A percentile compares a stretch with the other conserved stretches of the same genome.
phyloP scores from a whole-genome alignment of 2,888 invertebrate genomes.

The Antheraea yamamai region DNA sequence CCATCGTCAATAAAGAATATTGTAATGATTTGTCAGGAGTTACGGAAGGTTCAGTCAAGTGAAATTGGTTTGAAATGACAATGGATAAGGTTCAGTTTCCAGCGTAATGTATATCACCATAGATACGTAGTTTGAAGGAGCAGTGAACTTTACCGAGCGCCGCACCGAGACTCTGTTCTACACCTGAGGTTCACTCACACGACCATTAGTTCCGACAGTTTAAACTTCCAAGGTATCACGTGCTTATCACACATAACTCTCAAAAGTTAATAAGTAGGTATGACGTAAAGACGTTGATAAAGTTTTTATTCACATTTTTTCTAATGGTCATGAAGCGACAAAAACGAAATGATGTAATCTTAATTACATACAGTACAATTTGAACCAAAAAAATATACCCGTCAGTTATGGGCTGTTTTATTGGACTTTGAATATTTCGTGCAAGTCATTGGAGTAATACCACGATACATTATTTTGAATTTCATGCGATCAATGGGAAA shows the following conservation, averaged over 20 bases:
- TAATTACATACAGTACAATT: constrained; percentile 25
- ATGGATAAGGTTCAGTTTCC: constrained; percentile 52
- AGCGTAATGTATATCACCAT: constrained; percentile 40
- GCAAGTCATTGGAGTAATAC: constrained; percentile 60
- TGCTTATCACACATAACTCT: constrained; percentile 47
- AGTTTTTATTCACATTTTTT: not conserved
- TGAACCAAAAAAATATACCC: constrained; percentile 28
- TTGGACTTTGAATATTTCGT: constrained; percentile 34
- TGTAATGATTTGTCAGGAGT: constrained; percentile 56
- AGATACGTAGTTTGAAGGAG: constrained; percentile 59
- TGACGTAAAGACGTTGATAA: not conserved
- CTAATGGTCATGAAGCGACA: constrained; percentile 24
- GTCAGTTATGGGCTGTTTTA: constrained; percentile 7
- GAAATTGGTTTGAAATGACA: constrained; percentile 35
- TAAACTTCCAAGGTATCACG: constrained; percentile 63
- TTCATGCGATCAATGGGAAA: constrained; percentile 28
- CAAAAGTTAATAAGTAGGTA: constrained; percentile 13
- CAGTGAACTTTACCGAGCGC: constrained; percentile 76
- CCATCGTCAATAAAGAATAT: constrained; percentile 52
- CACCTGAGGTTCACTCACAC: constrained; percentile 76
- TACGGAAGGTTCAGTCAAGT: constrained; percentile 30
- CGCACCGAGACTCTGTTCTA: constrained; percentile 60
- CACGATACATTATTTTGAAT: constrained; percentile 51
- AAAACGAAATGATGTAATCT: constrained; percentile 40
- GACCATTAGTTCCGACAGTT: constrained; percentile 69